Percentiles rank a stretch among this genome's conserved stretches.
Conservation (phyloP, 1,140 invertebrate species). For the Bombus terrestris region DNA sequence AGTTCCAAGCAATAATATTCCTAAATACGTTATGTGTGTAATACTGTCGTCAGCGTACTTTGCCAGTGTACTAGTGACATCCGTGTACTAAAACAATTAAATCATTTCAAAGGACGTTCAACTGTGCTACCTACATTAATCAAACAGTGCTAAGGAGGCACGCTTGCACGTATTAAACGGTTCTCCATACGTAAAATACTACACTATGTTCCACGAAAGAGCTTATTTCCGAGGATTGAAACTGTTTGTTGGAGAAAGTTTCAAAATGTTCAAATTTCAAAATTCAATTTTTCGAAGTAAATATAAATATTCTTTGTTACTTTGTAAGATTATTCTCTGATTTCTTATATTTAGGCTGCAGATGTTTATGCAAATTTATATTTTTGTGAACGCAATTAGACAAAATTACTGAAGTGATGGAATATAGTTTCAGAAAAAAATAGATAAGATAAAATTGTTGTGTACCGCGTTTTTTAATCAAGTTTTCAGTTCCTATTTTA, state of each 20-base stretch:
- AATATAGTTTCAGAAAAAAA: no score
- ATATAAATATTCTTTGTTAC: no score
- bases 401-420: no score
- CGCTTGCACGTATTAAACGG: constrained; percentile 3
- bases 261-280: not conserved
- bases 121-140: constrained; percentile 5
- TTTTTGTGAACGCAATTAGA: not conserved
- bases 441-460: no score
- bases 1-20: not conserved
- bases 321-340: not conserved
- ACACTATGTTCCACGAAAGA: not conserved
- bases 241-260: not conserved
- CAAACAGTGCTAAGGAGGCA: not conserved
- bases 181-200: not conserved
- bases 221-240: not conserved
- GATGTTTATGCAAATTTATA: not conserved
- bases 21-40: constrained; percentile 10
- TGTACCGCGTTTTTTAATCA: no score
- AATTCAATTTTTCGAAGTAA: not conserved
- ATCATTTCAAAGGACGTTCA: constrained; percentile 25
- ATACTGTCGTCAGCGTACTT: not conserved
- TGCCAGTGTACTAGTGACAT: not conserved
- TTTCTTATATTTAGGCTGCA: not conserved
- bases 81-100: constrained; percentile 6
- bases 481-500: no score